phyloP scores from a whole-genome alignment of 2,113 vertebrate genomes.

The Dipodomys spectabilis region DNA sequence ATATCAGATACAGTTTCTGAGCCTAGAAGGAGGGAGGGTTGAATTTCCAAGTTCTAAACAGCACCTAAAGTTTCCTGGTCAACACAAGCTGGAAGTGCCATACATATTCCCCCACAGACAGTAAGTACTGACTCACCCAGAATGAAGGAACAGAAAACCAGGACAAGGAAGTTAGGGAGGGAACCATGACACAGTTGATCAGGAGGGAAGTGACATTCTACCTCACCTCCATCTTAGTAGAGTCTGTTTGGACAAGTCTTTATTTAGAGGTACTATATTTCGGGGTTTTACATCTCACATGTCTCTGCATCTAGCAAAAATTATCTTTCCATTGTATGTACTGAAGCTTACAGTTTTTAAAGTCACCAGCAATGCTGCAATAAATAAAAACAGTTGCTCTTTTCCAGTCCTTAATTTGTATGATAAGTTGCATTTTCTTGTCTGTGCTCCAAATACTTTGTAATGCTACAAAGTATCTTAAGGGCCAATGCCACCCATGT shows the following conservation, averaged over 20 bases:
- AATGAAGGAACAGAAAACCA: not conserved
- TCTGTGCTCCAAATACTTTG: not conserved
- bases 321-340: not conserved
- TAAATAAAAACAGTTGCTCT: not conserved
- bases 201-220: not conserved
- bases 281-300: not conserved
- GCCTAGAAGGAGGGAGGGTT: not conserved
- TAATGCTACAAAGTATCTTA: constrained; percentile 7
- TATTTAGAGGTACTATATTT: not conserved
- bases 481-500: not conserved
- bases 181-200: too few species aligned
- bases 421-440: not conserved
- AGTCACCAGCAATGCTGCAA: not conserved
- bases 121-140: not conserved
- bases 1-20: not conserved
- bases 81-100: not conserved
- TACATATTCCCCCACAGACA: not conserved
- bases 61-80: not conserved
- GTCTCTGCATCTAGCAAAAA: not conserved
- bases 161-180: not conserved
- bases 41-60: not conserved
- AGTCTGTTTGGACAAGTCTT: not conserved
- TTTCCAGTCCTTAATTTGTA: not conserved
- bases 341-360: not conserved
- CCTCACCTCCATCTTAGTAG: not conserved